These are phyloP conservation scores for Meloidogyne chitwoodi DNA, from an alignment of 1,140 invertebrate species.

Conservation along the genomic window DNA sequence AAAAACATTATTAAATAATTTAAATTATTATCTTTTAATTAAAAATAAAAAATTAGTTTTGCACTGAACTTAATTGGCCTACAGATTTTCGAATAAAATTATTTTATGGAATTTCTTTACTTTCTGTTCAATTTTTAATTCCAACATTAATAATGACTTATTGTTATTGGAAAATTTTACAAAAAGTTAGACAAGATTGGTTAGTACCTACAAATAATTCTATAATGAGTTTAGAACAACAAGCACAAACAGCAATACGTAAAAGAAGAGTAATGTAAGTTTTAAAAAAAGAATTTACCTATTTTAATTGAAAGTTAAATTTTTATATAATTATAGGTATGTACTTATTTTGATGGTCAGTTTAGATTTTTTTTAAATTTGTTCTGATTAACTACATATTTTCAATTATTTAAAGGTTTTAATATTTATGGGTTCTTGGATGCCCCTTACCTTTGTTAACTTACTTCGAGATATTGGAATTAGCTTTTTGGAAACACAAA, in stretches of 20 bases:
- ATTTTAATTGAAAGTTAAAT: not conserved
- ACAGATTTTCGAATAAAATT: conserved; percentile 43
- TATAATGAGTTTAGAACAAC: conserved; percentile 58
- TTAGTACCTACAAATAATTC: conserved; percentile 44
- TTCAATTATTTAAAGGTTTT: conserved; percentile 3
- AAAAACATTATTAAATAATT: conserved; percentile 3
- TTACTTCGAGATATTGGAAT: conserved; percentile 48
- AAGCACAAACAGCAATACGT: conserved; percentile 56
- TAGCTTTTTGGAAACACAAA: conserved; percentile 27
- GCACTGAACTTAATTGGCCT: conserved; percentile 58
- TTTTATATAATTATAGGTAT: conserved; percentile 25
- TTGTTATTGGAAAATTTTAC: conserved; percentile 60
- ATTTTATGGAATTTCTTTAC: conserved; percentile 44
- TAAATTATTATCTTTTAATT: not conserved
- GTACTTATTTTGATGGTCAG: conserved; percentile 59
- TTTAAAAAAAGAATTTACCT: not conserved
- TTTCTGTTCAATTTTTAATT: conserved; percentile 54
- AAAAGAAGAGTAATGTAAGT: conserved; percentile 55
- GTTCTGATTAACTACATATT: no score
- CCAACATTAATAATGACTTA: conserved; percentile 55
- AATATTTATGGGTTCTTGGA: conserved; percentile 54
- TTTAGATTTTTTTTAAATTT: conserved; percentile 19
- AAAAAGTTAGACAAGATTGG: conserved; percentile 59
- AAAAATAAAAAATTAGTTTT: conserved; percentile 43
- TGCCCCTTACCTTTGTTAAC: conserved; percentile 57